phyloP scores from a whole-genome alignment of 1,140 invertebrate species.

The Cephus cinctus region DNA sequence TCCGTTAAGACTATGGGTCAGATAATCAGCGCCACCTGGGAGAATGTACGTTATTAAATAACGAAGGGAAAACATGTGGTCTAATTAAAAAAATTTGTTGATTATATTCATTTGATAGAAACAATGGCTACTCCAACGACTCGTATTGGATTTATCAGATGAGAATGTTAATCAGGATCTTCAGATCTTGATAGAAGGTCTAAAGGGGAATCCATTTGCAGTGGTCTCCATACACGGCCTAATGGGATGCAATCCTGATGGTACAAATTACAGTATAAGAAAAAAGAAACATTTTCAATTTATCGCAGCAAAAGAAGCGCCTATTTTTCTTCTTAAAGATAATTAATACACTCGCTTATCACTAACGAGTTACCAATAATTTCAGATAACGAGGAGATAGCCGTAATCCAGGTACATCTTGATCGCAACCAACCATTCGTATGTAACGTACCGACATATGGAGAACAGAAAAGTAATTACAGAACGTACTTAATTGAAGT shows the following conservation, averaged over 20 bases:
- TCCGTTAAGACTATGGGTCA: neutral
- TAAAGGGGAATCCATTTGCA: constrained; percentile 5
- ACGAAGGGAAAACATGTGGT: neutral
- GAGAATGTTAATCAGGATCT: neutral
- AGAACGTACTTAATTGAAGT: neutral
- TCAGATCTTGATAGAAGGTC: constrained; percentile 7
- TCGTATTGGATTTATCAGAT: neutral
- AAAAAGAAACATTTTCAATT: neutral
- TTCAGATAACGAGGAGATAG: constrained; percentile 4
- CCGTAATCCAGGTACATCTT: neutral
- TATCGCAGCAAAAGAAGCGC: neutral
- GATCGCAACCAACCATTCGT: neutral
- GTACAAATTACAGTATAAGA: neutral
- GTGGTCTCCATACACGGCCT: neutral
- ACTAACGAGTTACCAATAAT: neutral
- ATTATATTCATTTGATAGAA: neutral
- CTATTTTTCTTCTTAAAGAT: neutral
- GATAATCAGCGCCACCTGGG: neutral
- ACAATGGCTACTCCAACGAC: constrained; percentile 3
- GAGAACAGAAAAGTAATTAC: neutral
- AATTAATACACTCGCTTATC: neutral
- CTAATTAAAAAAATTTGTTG: neutral
- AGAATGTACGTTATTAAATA: neutral
- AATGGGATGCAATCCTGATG: constrained; percentile 11
- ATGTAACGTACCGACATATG: neutral